Evolutionary conservation across 1,140 invertebrate genomes (phyloP).

Genomic region (Rhizoglyphus robini): DNA sequence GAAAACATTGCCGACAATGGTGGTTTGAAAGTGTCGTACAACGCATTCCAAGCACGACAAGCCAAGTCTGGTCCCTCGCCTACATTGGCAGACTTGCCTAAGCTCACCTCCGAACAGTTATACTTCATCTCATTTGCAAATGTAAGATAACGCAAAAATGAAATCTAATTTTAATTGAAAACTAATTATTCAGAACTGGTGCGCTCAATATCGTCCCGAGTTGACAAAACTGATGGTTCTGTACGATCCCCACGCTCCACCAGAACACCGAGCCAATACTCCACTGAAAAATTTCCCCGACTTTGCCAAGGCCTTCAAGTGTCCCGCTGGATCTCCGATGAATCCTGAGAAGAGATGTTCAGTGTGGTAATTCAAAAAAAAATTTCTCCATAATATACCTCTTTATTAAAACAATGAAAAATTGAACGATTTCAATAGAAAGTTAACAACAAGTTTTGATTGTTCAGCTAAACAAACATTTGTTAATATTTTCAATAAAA

Average conservation of each 20-base stretch:
- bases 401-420: too few relatives aligned
- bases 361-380: constrained; percentile 44
- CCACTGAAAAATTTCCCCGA: constrained; percentile 44
- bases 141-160: too few relatives aligned
- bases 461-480: too few relatives aligned
- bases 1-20: constrained; percentile 36
- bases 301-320: constrained; percentile 42
- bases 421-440: too few relatives aligned
- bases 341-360: constrained; percentile 45
- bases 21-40: constrained; percentile 43
- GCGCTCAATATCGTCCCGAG: constrained; percentile 27
- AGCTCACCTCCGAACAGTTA: constrained; percentile 22
- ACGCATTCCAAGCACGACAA: constrained; percentile 21
- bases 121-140: constrained; percentile 26
- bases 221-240: constrained; percentile 26
- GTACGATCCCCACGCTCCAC: constrained; percentile 27
- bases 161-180: neutral
- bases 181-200: constrained; percentile 28
- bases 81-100: constrained; percentile 15
- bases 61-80: constrained; percentile 7
- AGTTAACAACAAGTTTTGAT: too few relatives aligned
- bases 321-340: constrained; percentile 39
- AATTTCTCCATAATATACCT: too few relatives aligned
- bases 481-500: too few relatives aligned
- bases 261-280: constrained; percentile 37